A percentile compares a stretch with the other conserved stretches of the same genome.
These are phyloP conservation scores for Anthopleura sola DNA, from an alignment of 64 coral and sea anemone species.

Conservation along the genomic window DNA sequence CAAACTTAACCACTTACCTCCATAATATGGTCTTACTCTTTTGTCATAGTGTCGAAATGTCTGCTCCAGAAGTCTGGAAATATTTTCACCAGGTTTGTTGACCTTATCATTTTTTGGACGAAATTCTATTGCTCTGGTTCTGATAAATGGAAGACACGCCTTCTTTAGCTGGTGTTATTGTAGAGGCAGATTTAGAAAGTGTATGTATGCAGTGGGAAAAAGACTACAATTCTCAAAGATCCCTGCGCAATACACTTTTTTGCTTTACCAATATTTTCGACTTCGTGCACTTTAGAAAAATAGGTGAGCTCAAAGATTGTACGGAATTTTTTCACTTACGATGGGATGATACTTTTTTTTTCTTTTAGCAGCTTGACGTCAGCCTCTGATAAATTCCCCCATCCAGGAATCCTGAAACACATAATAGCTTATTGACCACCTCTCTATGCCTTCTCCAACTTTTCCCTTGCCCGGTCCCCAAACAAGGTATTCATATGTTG, in stretches of 20 bases:
- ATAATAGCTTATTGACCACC: not conserved
- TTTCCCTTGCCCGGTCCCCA: too few relatives aligned
- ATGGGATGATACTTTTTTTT: not conserved
- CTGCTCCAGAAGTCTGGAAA: constrained; percentile 41
- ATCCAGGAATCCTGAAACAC: not conserved
- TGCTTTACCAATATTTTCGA: too few relatives aligned
- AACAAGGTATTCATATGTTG: too few relatives aligned
- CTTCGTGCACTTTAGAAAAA: too few relatives aligned
- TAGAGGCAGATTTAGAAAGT: too few relatives aligned
- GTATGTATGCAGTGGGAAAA: too few relatives aligned
- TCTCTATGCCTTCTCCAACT: not conserved
- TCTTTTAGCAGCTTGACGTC: not conserved
- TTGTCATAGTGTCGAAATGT: constrained; percentile 50
- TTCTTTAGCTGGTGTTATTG: too few relatives aligned
- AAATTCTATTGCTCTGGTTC: not conserved
- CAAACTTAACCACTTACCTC: constrained; percentile 7
- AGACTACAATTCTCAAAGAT: too few relatives aligned
- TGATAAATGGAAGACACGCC: not conserved
- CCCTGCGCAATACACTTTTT: too few relatives aligned
- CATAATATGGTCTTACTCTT: constrained; percentile 53
- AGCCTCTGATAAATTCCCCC: constrained; percentile 8
- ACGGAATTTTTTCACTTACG: not conserved
- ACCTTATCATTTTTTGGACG: constrained; percentile 18
- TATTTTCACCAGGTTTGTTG: constrained; percentile 25
- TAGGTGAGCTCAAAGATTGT: too few relatives aligned